Evolutionary conservation across 2,797 vertebrate genomes (phyloP).

Genomic region (Synanceia verrucosa): DNA sequence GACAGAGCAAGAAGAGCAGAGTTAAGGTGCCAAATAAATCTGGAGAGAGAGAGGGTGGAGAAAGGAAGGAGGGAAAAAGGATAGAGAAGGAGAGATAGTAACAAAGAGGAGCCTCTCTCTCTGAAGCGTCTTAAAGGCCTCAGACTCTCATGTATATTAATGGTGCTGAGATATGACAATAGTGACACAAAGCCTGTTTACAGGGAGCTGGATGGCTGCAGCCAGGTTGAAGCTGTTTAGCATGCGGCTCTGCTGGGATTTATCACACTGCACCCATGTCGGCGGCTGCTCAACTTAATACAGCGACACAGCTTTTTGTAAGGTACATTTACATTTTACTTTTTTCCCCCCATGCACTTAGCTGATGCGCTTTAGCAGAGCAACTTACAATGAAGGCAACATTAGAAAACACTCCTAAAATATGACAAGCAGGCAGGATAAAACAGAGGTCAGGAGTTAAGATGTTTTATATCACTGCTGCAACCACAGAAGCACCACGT

Average conservation of each 20-base stretch:
- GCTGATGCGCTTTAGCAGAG: conserved; percentile 44
- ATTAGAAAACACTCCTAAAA: conserved; percentile 14
- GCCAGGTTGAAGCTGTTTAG: conserved; percentile 78
- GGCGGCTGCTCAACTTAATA: conserved; percentile 70
- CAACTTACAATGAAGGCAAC: conserved; percentile 24
- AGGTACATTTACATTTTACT: conserved; percentile 59
- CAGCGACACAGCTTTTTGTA: conserved; percentile 64
- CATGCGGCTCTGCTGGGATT: conserved; percentile 72
- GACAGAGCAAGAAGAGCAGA: conserved; percentile 16
- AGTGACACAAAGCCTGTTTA: conserved; percentile 83
- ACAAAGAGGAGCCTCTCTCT: conserved; percentile 56
- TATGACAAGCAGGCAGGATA: conserved; percentile 4
- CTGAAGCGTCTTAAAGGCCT: conserved; percentile 80
- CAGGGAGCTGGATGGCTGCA: conserved; percentile 74
- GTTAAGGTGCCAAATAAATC: conserved; percentile 32
- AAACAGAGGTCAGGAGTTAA: conserved; percentile 7
- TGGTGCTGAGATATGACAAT: conserved; percentile 82
- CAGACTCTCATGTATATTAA: conserved; percentile 85
- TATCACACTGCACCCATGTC: conserved; percentile 73
- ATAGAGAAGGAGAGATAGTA: conserved; percentile 48
- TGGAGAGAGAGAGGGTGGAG: conserved; percentile 11
- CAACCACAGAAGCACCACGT: background rate
- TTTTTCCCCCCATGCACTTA: conserved; percentile 32
- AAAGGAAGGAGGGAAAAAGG: conserved; percentile 16
- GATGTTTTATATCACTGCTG: background rate